A percentile compares a stretch with the other conserved stretches of the same genome.
These are phyloP conservation scores for Diarsia brunnea DNA, from an alignment of 2,888 invertebrate species.

Conservation along the genomic window DNA sequence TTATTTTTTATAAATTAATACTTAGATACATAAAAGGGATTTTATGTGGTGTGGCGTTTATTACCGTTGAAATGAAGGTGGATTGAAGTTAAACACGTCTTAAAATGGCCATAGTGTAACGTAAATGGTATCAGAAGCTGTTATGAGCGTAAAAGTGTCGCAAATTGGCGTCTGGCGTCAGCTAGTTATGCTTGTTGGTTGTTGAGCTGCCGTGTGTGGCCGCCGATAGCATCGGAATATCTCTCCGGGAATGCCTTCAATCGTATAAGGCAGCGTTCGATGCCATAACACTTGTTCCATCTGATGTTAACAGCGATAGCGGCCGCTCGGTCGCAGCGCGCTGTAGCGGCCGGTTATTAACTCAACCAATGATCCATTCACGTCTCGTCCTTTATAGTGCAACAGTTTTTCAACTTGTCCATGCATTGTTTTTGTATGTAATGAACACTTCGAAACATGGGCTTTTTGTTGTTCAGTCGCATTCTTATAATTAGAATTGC, in stretches of 20 bases:
- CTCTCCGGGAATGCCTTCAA: constrained; percentile 79
- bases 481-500: constrained; percentile 61
- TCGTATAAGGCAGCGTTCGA: constrained; percentile 84
- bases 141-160: constrained; percentile 85
- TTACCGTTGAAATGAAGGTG: constrained; percentile 65
- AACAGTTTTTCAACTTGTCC: constrained; percentile 52
- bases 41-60: constrained; percentile 68
- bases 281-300: constrained; percentile 88
- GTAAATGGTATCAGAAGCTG: constrained; percentile 79
- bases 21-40: constrained; percentile 67
- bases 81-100: constrained; percentile 74
- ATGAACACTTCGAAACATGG: constrained; percentile 50
- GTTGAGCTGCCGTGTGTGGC: constrained; percentile 82
- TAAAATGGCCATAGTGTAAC: constrained; percentile 73
- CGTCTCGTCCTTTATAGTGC: constrained; percentile 64
- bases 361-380: constrained; percentile 77
- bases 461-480: constrained; percentile 46
- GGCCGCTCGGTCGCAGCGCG: constrained; percentile 72
- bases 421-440: constrained; percentile 56
- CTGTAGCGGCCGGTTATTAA: constrained; percentile 81
- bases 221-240: constrained; percentile 85
- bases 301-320: constrained; percentile 83
- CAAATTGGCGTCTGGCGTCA: constrained; percentile 81
- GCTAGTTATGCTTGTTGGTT: constrained; percentile 79
- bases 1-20: constrained; percentile 67